Evolutionary conservation across 1,140 invertebrate genomes (phyloP).

Genomic region (Acyrthosiphon pisum): DNA sequence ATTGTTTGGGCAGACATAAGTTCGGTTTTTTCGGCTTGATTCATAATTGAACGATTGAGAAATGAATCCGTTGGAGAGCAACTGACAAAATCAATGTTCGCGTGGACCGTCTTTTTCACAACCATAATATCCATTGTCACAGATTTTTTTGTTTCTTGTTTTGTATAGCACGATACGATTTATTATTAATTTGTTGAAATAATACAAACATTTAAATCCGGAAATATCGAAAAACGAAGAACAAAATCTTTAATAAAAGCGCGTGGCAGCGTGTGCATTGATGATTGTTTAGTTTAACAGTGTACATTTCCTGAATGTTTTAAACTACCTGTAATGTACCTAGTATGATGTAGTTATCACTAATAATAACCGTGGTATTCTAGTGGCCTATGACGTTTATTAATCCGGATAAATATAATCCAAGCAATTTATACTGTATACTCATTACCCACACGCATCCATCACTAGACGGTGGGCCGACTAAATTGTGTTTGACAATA

Average conservation of each 20-base stretch:
- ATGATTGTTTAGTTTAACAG: neutral
- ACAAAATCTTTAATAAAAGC: neutral
- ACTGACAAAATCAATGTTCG: neutral
- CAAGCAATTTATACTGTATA: neutral
- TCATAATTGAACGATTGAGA: neutral
- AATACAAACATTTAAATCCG: neutral
- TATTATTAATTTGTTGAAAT: neutral
- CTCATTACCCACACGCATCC: neutral
- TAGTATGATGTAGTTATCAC: neutral
- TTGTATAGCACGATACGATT: neutral
- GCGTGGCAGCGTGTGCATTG: too few relatives aligned
- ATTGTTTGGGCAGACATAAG: neutral
- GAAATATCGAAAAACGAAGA: neutral
- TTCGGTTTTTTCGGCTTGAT: neutral
- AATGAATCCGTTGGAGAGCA: neutral
- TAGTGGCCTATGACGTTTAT: neutral
- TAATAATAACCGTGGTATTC: neutral
- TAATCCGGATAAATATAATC: neutral
- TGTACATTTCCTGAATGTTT: neutral
- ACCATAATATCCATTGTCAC: neutral
- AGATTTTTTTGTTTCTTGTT: neutral
- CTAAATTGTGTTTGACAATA: neutral
- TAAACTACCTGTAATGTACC: neutral
- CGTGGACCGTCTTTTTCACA: fast-evolving
- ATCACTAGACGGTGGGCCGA: neutral